These are phyloP conservation scores for Herpetotheres cachinnans DNA, from an alignment of 2,113 vertebrate genomes.

Conservation along the genomic window DNA sequence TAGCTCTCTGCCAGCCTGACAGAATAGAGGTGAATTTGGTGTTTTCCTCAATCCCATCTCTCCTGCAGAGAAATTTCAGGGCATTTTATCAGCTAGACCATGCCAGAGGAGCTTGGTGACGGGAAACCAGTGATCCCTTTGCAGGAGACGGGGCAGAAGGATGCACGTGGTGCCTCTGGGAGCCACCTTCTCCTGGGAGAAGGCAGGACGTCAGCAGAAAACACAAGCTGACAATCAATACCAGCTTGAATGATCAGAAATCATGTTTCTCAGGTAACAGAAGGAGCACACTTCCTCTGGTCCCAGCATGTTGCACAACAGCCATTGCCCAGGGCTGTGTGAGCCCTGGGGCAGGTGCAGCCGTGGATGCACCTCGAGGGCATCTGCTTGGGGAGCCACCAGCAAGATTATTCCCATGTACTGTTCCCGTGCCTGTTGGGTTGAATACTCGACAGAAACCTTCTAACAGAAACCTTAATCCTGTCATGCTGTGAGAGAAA, in stretches of 20 bases:
- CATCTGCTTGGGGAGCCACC: not conserved
- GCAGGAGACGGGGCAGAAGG: not conserved
- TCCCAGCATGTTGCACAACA: not conserved
- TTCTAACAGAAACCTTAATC: not conserved
- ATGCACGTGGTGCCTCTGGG: not conserved
- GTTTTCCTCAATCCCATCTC: not conserved
- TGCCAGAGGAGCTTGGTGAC: not conserved
- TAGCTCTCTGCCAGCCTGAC: not conserved
- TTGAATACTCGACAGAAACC: not conserved
- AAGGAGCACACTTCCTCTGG: not conserved
- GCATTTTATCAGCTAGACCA: not conserved
- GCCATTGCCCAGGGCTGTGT: not conserved
- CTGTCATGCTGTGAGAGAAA: not conserved
- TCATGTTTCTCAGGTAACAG: rapidly evolving
- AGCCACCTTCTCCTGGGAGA: not conserved
- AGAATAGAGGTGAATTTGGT: not conserved
- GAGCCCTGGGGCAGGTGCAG: not conserved
- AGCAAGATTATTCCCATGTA: not conserved
- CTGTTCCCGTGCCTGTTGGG: not conserved
- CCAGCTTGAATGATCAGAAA: not conserved
- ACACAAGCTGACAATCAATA: not conserved
- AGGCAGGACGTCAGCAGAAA: not conserved
- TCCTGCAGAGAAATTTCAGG: not conserved
- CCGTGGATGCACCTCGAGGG: not conserved
- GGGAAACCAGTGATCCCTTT: not conserved